Percentiles rank a stretch among this genome's conserved stretches.
Evolutionary conservation across 2,888 invertebrate genomes (phyloP).

Genomic region (Allophyes oxyacanthae): DNA sequence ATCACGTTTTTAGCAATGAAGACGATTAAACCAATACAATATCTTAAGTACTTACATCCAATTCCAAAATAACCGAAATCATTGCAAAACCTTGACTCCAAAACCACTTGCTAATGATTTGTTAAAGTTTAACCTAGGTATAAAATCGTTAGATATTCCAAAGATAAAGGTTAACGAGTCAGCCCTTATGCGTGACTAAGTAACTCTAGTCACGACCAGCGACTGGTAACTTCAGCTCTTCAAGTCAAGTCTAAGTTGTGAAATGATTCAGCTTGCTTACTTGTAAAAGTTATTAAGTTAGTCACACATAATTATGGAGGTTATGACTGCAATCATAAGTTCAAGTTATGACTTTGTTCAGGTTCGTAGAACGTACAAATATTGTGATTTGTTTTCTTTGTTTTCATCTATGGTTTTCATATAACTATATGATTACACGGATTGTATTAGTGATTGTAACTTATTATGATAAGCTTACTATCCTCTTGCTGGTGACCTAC

Average conservation of each 20-base stretch:
- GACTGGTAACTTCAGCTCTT: conserved; percentile 40
- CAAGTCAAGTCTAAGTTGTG: conserved; percentile 43
- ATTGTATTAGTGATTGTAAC: neutral
- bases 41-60: conserved; percentile 27
- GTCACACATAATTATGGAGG: conserved; percentile 39
- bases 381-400: neutral
- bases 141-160: conserved; percentile 63
- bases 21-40: too few species aligned
- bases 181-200: conserved; percentile 77
- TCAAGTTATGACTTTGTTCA: conserved; percentile 26
- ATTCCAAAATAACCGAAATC: conserved; percentile 44
- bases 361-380: conserved; percentile 16
- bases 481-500: too few species aligned
- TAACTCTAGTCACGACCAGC: conserved; percentile 76
- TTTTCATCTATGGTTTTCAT: neutral
- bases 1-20: too few species aligned
- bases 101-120: conserved; percentile 39
- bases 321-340: conserved; percentile 24
- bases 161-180: conserved; percentile 75
- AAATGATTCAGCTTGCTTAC: conserved; percentile 42
- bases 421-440: too few species aligned
- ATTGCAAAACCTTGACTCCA: conserved; percentile 39
- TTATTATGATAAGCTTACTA: neutral
- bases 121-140: conserved; percentile 39
- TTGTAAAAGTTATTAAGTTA: conserved; percentile 45